phyloP scores from a whole-genome alignment of 2,797 vertebrate species.

The Otolemur crassicaudatus region DNA sequence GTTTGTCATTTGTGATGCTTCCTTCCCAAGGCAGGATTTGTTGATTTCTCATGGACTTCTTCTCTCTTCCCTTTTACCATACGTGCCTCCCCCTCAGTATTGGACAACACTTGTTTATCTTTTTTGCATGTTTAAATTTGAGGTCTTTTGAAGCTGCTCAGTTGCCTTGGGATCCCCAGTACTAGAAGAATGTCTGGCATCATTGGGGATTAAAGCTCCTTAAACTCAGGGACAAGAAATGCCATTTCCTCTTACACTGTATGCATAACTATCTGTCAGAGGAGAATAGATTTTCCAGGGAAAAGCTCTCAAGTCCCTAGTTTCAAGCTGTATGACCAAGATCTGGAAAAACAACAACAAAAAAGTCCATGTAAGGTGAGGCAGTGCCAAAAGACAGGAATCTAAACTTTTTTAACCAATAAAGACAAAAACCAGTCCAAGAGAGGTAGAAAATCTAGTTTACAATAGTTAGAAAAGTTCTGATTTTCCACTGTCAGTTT shows the following conservation, averaged over 20 bases:
- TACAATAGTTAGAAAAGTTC: neutral
- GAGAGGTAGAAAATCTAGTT: neutral
- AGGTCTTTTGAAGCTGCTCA: neutral
- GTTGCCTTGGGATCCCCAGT: neutral
- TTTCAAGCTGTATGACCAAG: neutral
- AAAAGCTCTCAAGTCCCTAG: neutral
- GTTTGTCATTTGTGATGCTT: neutral
- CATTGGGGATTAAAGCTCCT: neutral
- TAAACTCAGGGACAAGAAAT: neutral
- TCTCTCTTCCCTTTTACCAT: neutral
- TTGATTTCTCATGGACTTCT: neutral
- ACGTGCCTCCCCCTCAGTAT: neutral
- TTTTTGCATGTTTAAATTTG: neutral
- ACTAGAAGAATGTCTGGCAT: neutral
- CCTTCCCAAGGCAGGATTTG: neutral
- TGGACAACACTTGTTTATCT: neutral
- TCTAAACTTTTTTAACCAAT: neutral
- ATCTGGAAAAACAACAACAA: neutral
- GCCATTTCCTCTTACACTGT: neutral
- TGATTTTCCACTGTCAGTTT: neutral
- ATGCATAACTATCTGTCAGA: neutral
- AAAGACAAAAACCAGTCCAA: neutral
- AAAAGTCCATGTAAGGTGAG: neutral
- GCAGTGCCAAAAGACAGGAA: neutral
- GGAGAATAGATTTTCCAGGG: neutral